Conservation (phyloP, 2,113 vertebrate species). For the Prolemur simus region DNA sequence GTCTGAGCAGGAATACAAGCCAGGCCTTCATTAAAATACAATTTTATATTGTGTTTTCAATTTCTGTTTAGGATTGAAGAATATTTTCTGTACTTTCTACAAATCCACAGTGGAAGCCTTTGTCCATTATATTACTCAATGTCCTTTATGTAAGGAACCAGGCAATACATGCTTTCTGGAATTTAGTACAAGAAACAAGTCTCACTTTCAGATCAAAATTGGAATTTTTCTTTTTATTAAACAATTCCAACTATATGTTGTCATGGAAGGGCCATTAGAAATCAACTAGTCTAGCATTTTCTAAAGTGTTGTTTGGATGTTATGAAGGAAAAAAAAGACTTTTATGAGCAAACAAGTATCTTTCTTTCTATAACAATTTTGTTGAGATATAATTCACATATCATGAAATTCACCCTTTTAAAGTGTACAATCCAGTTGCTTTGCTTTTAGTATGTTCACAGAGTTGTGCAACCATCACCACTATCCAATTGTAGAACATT, state of each 20-base stretch:
- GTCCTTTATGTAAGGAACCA: constrained; percentile 51
- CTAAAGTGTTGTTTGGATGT: background rate
- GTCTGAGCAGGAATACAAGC: constrained; percentile 40
- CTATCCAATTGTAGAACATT: constrained; percentile 26
- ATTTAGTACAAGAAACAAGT: constrained; percentile 40
- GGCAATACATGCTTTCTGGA: constrained; percentile 34
- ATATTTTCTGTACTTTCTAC: constrained; percentile 40
- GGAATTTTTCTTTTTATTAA: constrained; percentile 30
- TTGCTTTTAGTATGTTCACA: constrained; percentile 29
- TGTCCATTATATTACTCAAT: constrained; percentile 59
- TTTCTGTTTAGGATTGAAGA: constrained; percentile 54
- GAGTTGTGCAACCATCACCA: background rate
- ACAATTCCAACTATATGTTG: constrained; percentile 10
- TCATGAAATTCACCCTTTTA: constrained; percentile 5
- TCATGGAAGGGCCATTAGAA: background rate
- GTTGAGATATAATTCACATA: background rate
- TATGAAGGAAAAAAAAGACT: background rate
- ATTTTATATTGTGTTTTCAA: constrained; percentile 59
- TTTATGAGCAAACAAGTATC: background rate
- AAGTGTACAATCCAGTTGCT: constrained; percentile 27
- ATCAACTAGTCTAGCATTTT: background rate
- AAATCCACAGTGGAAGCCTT: constrained; percentile 58
- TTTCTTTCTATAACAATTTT: constrained; percentile 30
- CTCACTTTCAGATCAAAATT: constrained; percentile 37
- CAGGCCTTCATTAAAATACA: constrained; percentile 58